These are phyloP conservation scores for Bellardia bayeri DNA, from an alignment of 2,888 invertebrate species.

Conservation along the genomic window DNA sequence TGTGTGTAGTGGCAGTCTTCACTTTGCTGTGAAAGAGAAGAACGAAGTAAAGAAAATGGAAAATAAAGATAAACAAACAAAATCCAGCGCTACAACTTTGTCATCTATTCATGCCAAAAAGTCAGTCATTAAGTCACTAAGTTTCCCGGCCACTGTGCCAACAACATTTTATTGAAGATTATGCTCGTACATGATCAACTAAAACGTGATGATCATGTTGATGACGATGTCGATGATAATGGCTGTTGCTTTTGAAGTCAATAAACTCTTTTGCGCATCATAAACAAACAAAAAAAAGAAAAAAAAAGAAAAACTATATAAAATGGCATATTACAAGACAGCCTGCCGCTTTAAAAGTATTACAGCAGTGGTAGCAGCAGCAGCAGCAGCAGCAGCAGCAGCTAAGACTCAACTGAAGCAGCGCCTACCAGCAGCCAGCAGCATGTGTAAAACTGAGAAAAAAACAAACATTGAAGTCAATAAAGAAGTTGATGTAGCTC, in stretches of 20 bases:
- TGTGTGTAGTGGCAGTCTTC: not conserved
- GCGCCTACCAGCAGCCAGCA: not conserved
- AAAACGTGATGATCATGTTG: slow-evolving; percentile 45
- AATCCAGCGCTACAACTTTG: slow-evolving; percentile 68
- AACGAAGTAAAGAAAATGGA: slow-evolving; percentile 45
- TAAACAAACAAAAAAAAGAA: slow-evolving; percentile 40
- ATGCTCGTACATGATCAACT: slow-evolving; percentile 42
- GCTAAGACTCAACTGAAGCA: not conserved
- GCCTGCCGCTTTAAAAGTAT: slow-evolving; percentile 60
- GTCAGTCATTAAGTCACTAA: slow-evolving; percentile 82
- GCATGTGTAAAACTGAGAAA: slow-evolving; percentile 40
- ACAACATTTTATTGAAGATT: slow-evolving; percentile 72
- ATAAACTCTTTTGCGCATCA: slow-evolving; percentile 66
- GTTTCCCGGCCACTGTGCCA: slow-evolving; percentile 82
- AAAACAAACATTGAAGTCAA: slow-evolving; percentile 21
- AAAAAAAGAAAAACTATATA: slow-evolving; percentile 23
- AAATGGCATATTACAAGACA: slow-evolving; percentile 70
- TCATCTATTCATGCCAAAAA: slow-evolving; percentile 76
- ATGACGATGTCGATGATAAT: slow-evolving; percentile 1
- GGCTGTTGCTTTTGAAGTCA: slow-evolving; percentile 56
- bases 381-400: not conserved
- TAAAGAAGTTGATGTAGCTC: slow-evolving; percentile 21
- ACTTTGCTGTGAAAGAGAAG: slow-evolving; percentile 30
- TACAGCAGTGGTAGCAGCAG: slow-evolving; percentile 45
- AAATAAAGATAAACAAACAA: slow-evolving; percentile 47